A percentile compares a stretch with the other conserved stretches of the same genome.
Conservation (phyloP, 2,797 vertebrate species). For the Carcharodon carcharias region DNA sequence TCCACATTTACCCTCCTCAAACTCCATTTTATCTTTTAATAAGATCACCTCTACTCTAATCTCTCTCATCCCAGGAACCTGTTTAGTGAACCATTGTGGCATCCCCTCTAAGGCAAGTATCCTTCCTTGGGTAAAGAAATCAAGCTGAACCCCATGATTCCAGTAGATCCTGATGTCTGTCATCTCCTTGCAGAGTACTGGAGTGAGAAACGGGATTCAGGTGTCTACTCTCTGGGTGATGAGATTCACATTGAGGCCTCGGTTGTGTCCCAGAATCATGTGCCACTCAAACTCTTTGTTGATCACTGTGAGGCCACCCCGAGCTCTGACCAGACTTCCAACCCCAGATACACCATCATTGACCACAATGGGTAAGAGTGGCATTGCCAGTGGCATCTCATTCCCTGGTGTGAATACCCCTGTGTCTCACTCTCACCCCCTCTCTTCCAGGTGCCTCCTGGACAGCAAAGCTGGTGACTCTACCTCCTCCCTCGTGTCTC, state of each 20-base stretch:
- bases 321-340: not conserved
- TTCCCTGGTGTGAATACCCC: too few relatives aligned
- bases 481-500: not conserved
- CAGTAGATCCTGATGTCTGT: not conserved
- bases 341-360: not conserved
- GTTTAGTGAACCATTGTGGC: too few relatives aligned
- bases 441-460: not conserved
- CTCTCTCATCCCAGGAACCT: too few relatives aligned
- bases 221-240: not conserved
- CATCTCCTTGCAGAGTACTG: not conserved
- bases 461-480: not conserved
- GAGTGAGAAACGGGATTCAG: not conserved
- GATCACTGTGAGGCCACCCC: not conserved
- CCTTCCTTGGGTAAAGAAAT: too few relatives aligned
- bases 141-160: too few relatives aligned
- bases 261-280: not conserved
- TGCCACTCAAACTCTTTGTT: not conserved
- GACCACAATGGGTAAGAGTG: not conserved
- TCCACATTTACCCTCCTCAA: too few relatives aligned
- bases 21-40: too few relatives aligned
- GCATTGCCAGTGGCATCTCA: too few relatives aligned
- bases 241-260: not conserved
- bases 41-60: too few relatives aligned
- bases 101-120: too few relatives aligned
- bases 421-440: not conserved